Evolutionary conservation across 2,113 vertebrate genomes (phyloP), one percentile per base, ranked within the genome.

Genomic region (Catharus fuscescens): DNA sequence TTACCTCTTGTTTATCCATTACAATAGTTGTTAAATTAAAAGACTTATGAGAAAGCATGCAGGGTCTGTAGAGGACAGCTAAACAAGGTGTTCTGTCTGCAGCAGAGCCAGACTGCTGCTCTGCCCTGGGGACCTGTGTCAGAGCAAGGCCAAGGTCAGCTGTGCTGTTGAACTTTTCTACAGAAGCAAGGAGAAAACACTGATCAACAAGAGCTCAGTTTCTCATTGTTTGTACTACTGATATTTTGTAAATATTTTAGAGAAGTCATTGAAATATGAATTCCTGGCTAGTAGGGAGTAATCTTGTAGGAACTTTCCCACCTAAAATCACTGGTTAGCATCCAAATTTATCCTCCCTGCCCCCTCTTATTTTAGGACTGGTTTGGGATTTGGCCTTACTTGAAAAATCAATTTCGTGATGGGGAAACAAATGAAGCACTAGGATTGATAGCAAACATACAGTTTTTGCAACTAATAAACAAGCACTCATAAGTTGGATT

Each of bases 161-260:
- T 66, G 2, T 42, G n/a, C 67, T 86, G 32, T 11, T 77, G 50
- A 66, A 31, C 56, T 83, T 15, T 12, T 8, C 56, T 90, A 0
- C 52, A 59, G 65, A 32, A 81, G 60, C 52, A 66, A 45, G 29
- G 38, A 45, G 18, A 73, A 80, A 83, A 83, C 54, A 74, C 13
- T 71, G 60, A 32, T 31, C 11, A 8, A 23, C 5, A 73, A 44
- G 54, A 34, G 59, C 47, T 80, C 14, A 11, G 50, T n/a, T 73
- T 70, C 52, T 42, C 9, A 1, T 44, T 73, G 69, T 79, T 89
- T 95, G 24, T 88, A 20, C 10, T 31, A n/a, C 42, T n/a, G 59
- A 28, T 15, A 16, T 76, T 85, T 78, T 40, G 42, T 94, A 97
- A 94, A 90, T 90, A 86, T 78, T 94, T 61, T 53, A 52, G 78